Evolutionary conservation across 2,888 invertebrate genomes (phyloP).

Genomic region (Hydraecia micacea): DNA sequence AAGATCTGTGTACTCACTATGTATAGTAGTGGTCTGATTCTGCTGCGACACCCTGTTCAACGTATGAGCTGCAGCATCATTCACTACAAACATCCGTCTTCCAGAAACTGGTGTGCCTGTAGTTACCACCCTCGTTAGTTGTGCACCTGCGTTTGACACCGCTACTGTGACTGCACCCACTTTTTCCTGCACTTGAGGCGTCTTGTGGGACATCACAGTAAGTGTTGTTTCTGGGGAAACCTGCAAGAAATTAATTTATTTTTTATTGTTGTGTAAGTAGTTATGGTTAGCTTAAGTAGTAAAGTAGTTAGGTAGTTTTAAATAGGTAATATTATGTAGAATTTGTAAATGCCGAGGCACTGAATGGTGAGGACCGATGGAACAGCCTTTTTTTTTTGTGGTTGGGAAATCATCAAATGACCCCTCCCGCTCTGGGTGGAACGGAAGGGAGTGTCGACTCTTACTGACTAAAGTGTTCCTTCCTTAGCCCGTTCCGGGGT

Average conservation of each 20-base stretch:
- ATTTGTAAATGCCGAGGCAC: background rate
- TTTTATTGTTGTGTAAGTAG: background rate
- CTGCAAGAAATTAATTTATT: conserved; percentile 71
- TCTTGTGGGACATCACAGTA: conserved; percentile 89
- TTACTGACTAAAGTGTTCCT: too few species aligned
- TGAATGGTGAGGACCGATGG: background rate
- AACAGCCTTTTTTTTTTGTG: too few species aligned
- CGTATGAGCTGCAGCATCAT: conserved; percentile 84
- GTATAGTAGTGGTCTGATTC: conserved; percentile 88
- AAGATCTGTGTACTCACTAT: conserved; percentile 78
- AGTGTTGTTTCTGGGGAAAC: conserved; percentile 88
- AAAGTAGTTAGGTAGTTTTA: background rate
- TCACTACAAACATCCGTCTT: conserved; percentile 88
- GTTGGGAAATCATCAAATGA: too few species aligned
- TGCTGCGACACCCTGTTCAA: conserved; percentile 86
- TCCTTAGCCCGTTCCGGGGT: too few species aligned
- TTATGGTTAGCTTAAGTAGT: background rate
- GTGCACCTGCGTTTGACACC: conserved; percentile 84
- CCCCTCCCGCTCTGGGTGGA: too few species aligned
- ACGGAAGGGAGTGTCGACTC: too few species aligned
- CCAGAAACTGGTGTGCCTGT: conserved; percentile 81
- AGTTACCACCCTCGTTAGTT: conserved; percentile 85
- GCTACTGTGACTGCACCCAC: conserved; percentile 85
- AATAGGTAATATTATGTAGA: too few species aligned
- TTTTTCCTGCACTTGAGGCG: conserved; percentile 89